These are phyloP conservation scores for Brachylomia viminalis DNA, from an alignment of 2,888 invertebrate genomes.

Conservation along the genomic window DNA sequence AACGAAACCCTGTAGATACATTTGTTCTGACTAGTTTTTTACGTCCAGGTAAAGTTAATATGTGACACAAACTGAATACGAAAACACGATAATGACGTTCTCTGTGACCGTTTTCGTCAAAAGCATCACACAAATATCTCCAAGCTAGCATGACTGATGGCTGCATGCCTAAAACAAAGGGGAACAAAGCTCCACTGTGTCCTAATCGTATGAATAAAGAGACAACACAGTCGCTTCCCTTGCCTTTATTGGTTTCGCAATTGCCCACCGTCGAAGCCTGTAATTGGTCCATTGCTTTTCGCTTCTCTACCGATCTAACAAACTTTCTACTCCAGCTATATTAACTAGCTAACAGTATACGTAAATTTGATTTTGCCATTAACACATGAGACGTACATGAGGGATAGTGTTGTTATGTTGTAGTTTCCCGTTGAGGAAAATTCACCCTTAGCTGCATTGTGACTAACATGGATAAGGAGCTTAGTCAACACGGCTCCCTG, in stretches of 20 bases:
- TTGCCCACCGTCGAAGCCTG: conserved; percentile 48
- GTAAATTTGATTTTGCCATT: conserved; percentile 63
- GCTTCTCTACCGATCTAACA: conserved; percentile 47
- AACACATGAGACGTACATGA: conserved; percentile 34
- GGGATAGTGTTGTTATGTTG: conserved; percentile 20
- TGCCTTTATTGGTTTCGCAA: conserved; percentile 56
- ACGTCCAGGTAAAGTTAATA: background rate
- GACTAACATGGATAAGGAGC: conserved; percentile 11
- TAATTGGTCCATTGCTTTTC: conserved; percentile 56
- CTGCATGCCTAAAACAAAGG: conserved; percentile 14
- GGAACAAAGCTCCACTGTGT: conserved; percentile 18
- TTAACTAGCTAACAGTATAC: conserved; percentile 52
- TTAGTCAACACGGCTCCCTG: conserved; percentile 4
- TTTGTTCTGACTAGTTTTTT: background rate
- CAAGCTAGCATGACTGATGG: background rate
- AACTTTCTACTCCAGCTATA: conserved; percentile 55
- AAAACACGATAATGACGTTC: background rate
- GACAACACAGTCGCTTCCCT: conserved; percentile 27
- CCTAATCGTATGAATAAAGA: conserved; percentile 55
- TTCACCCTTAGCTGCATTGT: conserved; percentile 27
- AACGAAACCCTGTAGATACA: background rate
- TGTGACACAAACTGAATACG: background rate
- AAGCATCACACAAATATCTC: background rate
- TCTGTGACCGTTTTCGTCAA: background rate
- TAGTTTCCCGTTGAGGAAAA: conserved; percentile 27